Base-by-base conservation (phyloP, 1,140 invertebrate species). In the Cepaea nemoralis region DNA sequence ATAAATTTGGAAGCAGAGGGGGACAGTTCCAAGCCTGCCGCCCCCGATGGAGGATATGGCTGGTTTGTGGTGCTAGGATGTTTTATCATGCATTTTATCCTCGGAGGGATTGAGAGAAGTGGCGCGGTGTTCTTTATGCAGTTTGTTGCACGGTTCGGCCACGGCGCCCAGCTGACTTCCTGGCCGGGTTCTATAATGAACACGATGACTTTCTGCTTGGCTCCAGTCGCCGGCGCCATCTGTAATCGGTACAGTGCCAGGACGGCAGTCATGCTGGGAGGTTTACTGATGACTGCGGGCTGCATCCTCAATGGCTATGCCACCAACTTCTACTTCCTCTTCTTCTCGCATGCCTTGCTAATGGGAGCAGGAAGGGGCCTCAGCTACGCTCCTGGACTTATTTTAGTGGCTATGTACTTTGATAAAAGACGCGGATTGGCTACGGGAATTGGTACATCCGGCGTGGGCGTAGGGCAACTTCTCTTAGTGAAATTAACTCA, bases 151-250 rank as follows among this genome's bases (percentile, higher is more conserved):
- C 77, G 80, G 39, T 89, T 85, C 77, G 63, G 74, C 3, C 24
- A 81, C 31, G 83, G 82, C 82, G 86, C 88, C 6, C 85, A 86
- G 16, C 73, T 83, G 8, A 89, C 88, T 67, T 82, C 87, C 12
- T 89, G 88, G 88, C 85, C 86, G 16, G 76, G 82, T 27, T 85
- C 88, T 27, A 69, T 89, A 33, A 82, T 78, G 45, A 85, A 84
- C 24, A 82, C 85, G 0, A n/a, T 86, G 0, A 66, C 86, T 16
- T 77, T 88, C 0, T 42, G 82, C 2, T 24, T 87, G 94, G 98
- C 97, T 83, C 98, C 98, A 0, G 95, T 99, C 87, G 97, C 97
- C 0, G 97, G 96, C 83, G 96, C 95, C 1, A 91, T 98, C 69
- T 91, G 93, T 37, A 96, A 96, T 88, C 93, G 95, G 81, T 99